phyloP scores from a whole-genome alignment of 1,140 invertebrate genomes.

The Lasioglossum albipes region DNA sequence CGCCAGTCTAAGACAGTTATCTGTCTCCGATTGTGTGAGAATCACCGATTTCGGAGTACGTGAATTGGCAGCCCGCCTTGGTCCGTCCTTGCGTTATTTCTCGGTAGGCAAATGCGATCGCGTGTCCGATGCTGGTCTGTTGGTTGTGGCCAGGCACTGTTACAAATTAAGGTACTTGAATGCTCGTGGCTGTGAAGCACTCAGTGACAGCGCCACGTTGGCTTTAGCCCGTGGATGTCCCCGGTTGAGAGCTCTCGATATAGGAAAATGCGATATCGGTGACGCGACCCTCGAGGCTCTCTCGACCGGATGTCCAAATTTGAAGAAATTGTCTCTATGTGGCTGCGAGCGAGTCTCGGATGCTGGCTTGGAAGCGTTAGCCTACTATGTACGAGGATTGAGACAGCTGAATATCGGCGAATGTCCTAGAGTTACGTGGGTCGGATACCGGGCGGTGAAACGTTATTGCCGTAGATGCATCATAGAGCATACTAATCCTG shows the following conservation, averaged over 20 bases:
- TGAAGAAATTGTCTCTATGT: conserved; percentile 93
- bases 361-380: conserved; percentile 90
- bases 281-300: conserved; percentile 91
- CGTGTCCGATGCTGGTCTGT: conserved; percentile 90
- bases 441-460: conserved; percentile 94
- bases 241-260: conserved; percentile 90
- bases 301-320: conserved; percentile 92
- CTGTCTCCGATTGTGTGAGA: conserved; percentile 93
- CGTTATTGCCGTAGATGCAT: conserved; percentile 94
- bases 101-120: conserved; percentile 94
- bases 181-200: conserved; percentile 93
- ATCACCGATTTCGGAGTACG: conserved; percentile 95
- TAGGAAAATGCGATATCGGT: conserved; percentile 95
- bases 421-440: conserved; percentile 88
- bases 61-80: conserved; percentile 90
- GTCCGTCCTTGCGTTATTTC: conserved; percentile 90
- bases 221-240: conserved; percentile 91
- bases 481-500: conserved; percentile 96
- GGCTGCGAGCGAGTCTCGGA: conserved; percentile 95
- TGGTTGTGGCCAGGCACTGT: conserved; percentile 92
- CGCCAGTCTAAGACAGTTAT: conserved; percentile 89
- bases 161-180: conserved; percentile 95
- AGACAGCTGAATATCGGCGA: conserved; percentile 96
- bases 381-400: conserved; percentile 91
- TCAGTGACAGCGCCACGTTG: conserved; percentile 93